phyloP scores from a whole-genome alignment of 37 sponge, comb jelly and placozoan species.

The Ianthella basta region DNA sequence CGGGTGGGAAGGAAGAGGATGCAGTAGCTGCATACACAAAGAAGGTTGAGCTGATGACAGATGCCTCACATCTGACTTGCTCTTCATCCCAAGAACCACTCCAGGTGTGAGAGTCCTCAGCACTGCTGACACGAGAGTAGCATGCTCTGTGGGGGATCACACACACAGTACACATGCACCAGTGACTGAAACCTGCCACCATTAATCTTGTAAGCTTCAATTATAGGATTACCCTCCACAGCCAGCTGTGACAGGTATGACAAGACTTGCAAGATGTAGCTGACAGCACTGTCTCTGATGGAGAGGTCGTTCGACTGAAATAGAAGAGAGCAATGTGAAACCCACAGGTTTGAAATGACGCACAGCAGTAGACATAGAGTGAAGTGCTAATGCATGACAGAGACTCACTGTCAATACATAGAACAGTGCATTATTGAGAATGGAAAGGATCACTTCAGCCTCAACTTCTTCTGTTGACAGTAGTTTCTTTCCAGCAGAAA shows the following conservation, averaged over 20 bases:
- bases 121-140: conserved; percentile 39
- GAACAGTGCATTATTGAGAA: conserved; percentile 68
- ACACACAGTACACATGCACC: neutral
- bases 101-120: conserved; percentile 37
- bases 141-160: conserved; percentile 28
- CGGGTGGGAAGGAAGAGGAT: neutral
- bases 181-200: neutral
- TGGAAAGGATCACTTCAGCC: conserved; percentile 48
- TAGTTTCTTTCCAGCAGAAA: conserved; percentile 35
- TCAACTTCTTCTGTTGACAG: neutral
- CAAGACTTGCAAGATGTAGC: conserved; percentile 29
- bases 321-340: neutral
- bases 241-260: neutral
- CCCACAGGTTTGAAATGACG: too few relatives aligned
- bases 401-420: conserved; percentile 56
- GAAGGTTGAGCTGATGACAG: neutral
- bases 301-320: conserved; percentile 75
- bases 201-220: neutral
- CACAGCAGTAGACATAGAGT: too few relatives aligned
- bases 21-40: neutral
- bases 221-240: neutral
- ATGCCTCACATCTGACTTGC: conserved; percentile 48
- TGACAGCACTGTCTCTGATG: conserved; percentile 71
- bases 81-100: conserved; percentile 52
- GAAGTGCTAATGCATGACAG: too few relatives aligned